Percentiles rank a stretch among this genome's conserved stretches.
phyloP scores from a whole-genome alignment of 2,888 invertebrate species.

The Pantelozetes paolii region DNA sequence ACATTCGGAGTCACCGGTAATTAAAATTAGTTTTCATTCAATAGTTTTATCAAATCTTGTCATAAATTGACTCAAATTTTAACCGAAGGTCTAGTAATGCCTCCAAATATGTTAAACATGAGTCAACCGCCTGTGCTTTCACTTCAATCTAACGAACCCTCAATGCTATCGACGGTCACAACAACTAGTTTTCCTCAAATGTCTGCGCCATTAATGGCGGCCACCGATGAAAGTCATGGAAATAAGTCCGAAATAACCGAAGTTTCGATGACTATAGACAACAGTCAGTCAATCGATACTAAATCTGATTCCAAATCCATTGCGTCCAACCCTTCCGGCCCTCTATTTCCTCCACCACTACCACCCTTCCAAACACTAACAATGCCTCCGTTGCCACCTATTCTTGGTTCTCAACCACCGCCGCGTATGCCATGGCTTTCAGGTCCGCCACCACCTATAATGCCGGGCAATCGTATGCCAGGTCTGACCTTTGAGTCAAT shows the following conservation, averaged over 20 bases:
- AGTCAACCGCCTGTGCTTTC: neutral
- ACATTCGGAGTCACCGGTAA: slow-evolving; percentile 8
- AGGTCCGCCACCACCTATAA: slow-evolving; percentile 30
- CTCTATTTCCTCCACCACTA: slow-evolving; percentile 26
- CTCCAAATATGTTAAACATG: neutral
- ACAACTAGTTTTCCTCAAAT: slow-evolving; percentile 20
- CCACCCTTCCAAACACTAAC: slow-evolving; percentile 12
- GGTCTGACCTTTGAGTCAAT: neutral
- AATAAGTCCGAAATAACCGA: neutral
- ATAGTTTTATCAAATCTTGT: no score
- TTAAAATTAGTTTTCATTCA: neutral
- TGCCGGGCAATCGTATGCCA: slow-evolving; percentile 17
- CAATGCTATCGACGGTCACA: neutral
- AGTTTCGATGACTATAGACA: neutral
- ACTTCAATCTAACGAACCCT: neutral
- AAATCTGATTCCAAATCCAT: neutral
- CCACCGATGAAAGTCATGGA: neutral
- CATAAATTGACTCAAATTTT: neutral
- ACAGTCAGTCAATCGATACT: neutral
- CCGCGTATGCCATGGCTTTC: slow-evolving; percentile 32
- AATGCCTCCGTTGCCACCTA: slow-evolving; percentile 32
- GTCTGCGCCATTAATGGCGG: neutral
- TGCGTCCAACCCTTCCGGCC: neutral
- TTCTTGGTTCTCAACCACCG: slow-evolving; percentile 23
- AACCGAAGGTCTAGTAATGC: slow-evolving; percentile 13